phyloP scores from a whole-genome alignment of 1,140 invertebrate species.

The Atta texana region DNA sequence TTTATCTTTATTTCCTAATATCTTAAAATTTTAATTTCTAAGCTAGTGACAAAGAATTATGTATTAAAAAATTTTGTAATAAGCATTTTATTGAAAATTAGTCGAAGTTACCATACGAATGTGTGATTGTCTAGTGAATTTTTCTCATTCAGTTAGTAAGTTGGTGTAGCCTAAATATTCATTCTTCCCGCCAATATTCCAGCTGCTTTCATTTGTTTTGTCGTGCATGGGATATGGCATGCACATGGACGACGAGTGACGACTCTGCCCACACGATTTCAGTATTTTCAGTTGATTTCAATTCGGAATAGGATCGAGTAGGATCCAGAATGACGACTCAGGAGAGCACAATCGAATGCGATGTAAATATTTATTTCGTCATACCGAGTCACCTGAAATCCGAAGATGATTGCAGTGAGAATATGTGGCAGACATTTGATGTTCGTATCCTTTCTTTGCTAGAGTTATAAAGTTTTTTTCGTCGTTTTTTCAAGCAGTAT shows the following conservation, averaged over 20 bases:
- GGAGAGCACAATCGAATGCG: conserved; percentile 70
- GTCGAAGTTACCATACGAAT: no score
- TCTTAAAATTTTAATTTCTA: no score
- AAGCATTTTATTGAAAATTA: no score
- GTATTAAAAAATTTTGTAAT: no score
- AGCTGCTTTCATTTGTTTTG: background rate
- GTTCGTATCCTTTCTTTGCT: conserved; percentile 72
- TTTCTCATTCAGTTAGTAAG: no score
- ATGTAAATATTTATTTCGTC: conserved; percentile 83
- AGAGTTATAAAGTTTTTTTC: background rate
- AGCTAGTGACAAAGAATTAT: no score
- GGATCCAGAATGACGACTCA: conserved; percentile 62
- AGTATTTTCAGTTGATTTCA: background rate
- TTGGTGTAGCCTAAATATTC: background rate
- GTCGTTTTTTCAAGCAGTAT: background rate
- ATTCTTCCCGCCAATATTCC: conserved; percentile 19
- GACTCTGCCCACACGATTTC: background rate
- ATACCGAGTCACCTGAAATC: conserved; percentile 76
- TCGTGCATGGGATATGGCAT: no score
- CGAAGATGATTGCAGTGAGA: conserved; percentile 81
- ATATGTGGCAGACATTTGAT: conserved; percentile 85
- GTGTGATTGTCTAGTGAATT: background rate
- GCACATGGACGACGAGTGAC: background rate
- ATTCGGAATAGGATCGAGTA: background rate
- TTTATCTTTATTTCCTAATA: no score